Base-by-base conservation (phyloP, 2,888 invertebrate genomes). In the Stramonita haemastoma region DNA sequence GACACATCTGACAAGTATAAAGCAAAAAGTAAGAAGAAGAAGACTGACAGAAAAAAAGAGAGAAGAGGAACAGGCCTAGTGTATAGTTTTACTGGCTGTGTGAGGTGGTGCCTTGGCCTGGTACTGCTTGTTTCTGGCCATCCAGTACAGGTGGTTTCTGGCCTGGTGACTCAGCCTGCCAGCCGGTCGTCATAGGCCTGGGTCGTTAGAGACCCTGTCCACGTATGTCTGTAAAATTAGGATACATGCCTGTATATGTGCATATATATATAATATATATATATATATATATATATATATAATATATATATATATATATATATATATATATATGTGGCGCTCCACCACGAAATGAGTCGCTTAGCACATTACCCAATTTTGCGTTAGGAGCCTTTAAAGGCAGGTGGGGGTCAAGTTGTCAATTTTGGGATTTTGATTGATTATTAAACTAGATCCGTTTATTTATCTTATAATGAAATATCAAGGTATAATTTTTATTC, bases 181-280 rank as follows among this genome's bases (percentile, higher is more conserved):
- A 94, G 87, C 15, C 92, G 92, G 87, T 93, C 92, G 26, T 93
- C 93, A 88, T 93, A 94, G 84, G 94, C 89, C 83, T 93, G 91
- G 19, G 93, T 90, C 77, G 91, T 92, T 11, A 94, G 90, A 11
- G 92, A 93, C 1, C 94, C 94, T 13, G 92, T 91, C 92, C 93
- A 93, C 32, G 94, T 94, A 85, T 91, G 88, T 57, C 87, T 91
- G 83, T 32, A 29, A 5, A 46, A n/a, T 26, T 22, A 36, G 15
- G 15, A 46, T 13, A n/a, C 22, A 46, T 26, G 36, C 34, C 26
- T 8, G 34, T 22, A 11, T 36, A 34, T 22, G 1, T 15, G 15
- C 26, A 0, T 34, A 11, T 84, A 56, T 56, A 34, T 22, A 13
- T 32, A 22, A n/a, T 79, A 32, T 26, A 5, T 5, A 22, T 19